Evolutionary conservation across 2,888 invertebrate genomes (phyloP), one percentile per base, ranked within the genome.

Genomic region (Onthophagus sagittarius): DNA sequence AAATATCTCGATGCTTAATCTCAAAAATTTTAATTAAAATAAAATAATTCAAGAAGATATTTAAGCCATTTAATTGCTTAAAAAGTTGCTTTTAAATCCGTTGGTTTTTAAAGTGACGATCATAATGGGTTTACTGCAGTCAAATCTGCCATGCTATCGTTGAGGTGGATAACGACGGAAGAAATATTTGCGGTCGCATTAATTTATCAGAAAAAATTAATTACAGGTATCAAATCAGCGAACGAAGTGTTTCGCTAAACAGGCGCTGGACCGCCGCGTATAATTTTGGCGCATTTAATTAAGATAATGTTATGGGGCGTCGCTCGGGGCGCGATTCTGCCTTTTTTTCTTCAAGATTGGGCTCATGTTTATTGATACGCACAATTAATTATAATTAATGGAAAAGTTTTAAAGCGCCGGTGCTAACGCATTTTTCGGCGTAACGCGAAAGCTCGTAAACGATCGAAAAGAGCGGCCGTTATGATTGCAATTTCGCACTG

Each of bases 31-130:
- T 71, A 65, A 23, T 23, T 23, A 71, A 71, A 71, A 71, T 71
- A 71, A 71, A 71, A 63, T 71, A 71, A 71, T 65, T 71, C 65
- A 63, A 63, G 67, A 71, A 65, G 65, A 53, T 65, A 71, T 65
- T 65, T 71, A 71, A 71, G 67, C 65, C 67, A 71, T 71, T 71
- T 71, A 71, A 65, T 71, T 71, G 39, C 23, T 23, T 23, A 23
- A 53, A 53, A 53, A 53, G 39, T 9, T 11, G 39, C 6, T 11
- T 11, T 53, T 53, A 53, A 53, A 53, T 53, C 67, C 33, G 9
- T 53, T 53, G 39, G 9, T 23, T 23, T 23, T 53, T 53, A 53
- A 53, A 53, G 39, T 53, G 39, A 53, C 39, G 6, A 53, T 53
- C 39, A 67, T 67, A 67, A 67, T 67, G 67, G 23, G 32, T 67